These are phyloP conservation scores for Morpho deidamia DNA, from an alignment of 2,888 invertebrate genomes.

Conservation along the genomic window DNA sequence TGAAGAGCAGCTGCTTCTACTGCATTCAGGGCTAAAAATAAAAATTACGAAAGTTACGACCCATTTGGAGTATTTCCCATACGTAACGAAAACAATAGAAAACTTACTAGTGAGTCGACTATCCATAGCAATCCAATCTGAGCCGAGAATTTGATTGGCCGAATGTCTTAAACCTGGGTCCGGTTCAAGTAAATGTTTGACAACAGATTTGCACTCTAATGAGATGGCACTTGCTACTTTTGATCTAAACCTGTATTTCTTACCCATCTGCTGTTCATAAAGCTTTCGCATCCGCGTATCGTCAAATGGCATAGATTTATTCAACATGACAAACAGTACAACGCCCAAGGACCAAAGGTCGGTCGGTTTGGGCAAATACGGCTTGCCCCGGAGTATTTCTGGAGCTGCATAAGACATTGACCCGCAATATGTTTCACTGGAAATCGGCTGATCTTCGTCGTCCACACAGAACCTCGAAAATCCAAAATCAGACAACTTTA, in stretches of 20 bases:
- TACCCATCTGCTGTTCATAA: conserved; percentile 81
- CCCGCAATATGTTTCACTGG: conserved; percentile 91
- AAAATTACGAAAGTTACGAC: background rate
- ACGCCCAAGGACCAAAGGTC: conserved; percentile 91
- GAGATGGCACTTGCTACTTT: conserved; percentile 79
- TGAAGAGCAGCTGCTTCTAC: conserved; percentile 80
- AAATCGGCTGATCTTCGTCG: conserved; percentile 52
- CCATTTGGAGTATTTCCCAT: background rate
- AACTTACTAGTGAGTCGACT: conserved; percentile 72
- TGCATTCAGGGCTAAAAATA: conserved; percentile 63
- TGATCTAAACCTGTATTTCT: conserved; percentile 81
- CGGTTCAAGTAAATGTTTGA: conserved; percentile 83
- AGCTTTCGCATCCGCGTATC: conserved; percentile 85
- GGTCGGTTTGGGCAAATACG: conserved; percentile 84
- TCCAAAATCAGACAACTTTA: conserved; percentile 91
- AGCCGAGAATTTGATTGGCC: conserved; percentile 75
- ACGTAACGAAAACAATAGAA: background rate
- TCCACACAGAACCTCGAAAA: conserved; percentile 79
- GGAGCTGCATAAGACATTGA: conserved; percentile 93
- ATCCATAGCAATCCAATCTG: conserved; percentile 85
- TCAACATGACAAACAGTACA: conserved; percentile 89
- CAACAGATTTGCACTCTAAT: conserved; percentile 80
- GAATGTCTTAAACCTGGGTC: conserved; percentile 78
- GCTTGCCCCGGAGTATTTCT: conserved; percentile 87
- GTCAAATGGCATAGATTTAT: conserved; percentile 91